Evolutionary conservation across 2,113 vertebrate genomes (phyloP).

Genomic region (Dromaius novaehollandiae): DNA sequence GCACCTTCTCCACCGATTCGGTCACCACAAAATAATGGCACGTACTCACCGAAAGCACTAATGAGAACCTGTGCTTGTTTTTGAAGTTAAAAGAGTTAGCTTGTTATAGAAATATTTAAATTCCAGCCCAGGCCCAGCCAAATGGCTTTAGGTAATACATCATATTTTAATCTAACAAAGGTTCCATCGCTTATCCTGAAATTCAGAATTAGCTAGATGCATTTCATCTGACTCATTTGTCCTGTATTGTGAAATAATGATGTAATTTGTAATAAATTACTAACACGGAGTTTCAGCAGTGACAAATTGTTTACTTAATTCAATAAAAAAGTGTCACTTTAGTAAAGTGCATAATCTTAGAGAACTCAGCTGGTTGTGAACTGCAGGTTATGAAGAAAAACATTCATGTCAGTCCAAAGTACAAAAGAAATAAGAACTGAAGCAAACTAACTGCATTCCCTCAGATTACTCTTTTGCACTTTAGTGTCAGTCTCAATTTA

Average conservation of each 20-base stretch:
- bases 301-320: constrained; percentile 77
- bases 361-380: constrained; percentile 53
- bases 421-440: constrained; percentile 62
- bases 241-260: constrained; percentile 52
- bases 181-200: constrained; percentile 39
- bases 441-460: constrained; percentile 61
- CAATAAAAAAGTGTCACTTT: constrained; percentile 70
- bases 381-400: constrained; percentile 61
- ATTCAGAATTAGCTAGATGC: constrained; percentile 45
- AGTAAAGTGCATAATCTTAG: constrained; percentile 41
- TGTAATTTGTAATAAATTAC: constrained; percentile 75
- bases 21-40: background rate
- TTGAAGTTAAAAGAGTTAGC: constrained; percentile 45
- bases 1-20: background rate
- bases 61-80: background rate
- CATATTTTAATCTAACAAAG: constrained; percentile 53
- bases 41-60: background rate
- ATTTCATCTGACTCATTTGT: constrained; percentile 55
- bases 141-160: constrained; percentile 62
- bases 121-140: constrained; percentile 13
- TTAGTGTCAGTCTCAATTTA: constrained; percentile 66
- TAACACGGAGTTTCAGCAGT: constrained; percentile 43
- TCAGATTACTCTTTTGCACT: constrained; percentile 67
- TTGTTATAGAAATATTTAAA: constrained; percentile 30
- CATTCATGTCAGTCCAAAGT: constrained; percentile 37